Conservation (phyloP, 2,797 vertebrate species). For the Huso huso region DNA sequence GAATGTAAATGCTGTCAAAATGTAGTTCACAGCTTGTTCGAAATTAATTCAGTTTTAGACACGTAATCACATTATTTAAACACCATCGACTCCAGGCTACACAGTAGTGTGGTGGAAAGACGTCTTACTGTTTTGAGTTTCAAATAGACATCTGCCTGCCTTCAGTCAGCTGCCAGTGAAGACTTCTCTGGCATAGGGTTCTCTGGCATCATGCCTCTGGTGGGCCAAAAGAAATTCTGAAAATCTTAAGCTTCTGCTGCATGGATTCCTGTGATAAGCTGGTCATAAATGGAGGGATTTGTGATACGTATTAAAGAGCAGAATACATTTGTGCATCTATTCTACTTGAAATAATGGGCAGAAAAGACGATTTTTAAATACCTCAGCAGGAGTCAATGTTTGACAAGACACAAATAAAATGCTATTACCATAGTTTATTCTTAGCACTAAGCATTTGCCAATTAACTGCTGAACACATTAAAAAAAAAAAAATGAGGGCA, state of each 20-base stretch:
- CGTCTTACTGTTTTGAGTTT: constrained; percentile 29
- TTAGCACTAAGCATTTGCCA: constrained; percentile 10
- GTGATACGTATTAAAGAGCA: constrained; percentile 43
- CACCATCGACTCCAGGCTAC: no score
- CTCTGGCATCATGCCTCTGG: constrained; percentile 22
- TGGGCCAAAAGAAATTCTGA: constrained; percentile 34
- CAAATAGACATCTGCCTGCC: constrained; percentile 20
- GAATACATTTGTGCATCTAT: constrained; percentile 43
- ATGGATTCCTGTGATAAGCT: constrained; percentile 45
- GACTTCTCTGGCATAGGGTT: constrained; percentile 31
- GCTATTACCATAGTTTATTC: constrained; percentile 19
- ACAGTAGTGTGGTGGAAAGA: constrained; percentile 3
- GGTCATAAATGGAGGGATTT: constrained; percentile 46
- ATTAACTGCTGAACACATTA: constrained; percentile 10
- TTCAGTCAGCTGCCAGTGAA: constrained; percentile 20
- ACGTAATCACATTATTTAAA: no score
- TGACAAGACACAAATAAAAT: constrained; percentile 29
- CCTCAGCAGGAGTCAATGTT: constrained; percentile 30
- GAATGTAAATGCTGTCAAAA: no score
- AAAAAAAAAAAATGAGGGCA: not conserved
- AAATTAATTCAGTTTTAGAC: no score
- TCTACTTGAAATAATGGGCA: constrained; percentile 35
- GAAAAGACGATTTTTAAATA: constrained; percentile 22
- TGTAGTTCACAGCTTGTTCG: no score
- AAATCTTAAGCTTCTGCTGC: constrained; percentile 32